Evolutionary conservation across 23 tunicate genomes (phyloP), one percentile per base, ranked within the genome.

Genomic region (Halocynthia roretzi): DNA sequence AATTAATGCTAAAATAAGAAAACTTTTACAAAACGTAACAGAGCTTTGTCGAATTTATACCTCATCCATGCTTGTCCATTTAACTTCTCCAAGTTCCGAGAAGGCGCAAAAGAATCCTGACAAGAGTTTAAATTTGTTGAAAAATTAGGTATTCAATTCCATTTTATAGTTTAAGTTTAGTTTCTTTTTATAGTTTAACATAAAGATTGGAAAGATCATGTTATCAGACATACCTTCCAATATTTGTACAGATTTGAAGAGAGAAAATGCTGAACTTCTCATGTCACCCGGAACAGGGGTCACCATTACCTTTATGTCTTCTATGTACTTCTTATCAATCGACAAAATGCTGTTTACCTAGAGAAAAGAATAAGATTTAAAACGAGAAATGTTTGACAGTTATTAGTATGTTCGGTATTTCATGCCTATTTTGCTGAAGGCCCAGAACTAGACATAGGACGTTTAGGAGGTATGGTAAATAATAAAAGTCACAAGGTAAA

Each of bases 141-240:
- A 31, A 31, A 31, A 31, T 0, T 31, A 31, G 44, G 44, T 58
- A 58, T 58, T 58, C 2, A 2, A 58, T 31, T 31, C 44, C 15
- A 58, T 58, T 58, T 14, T n/a, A 58, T 14, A 1, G 17, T 58
- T 14, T 58, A 2, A 75, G 79, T 15, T 6, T 54, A 56, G 8
- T n/a, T 12, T n/a, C 11, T 4, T 15, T 10, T 54, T 14, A 54
- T 7, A 53, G 15, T 12, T 9, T 14, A 54, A 12, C 12, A 71
- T 19, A 11, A 71, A 10, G 58, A 71, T 56, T n/a, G 52, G 12
- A 71, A 9, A 71, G 52, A n/a, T n/a, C n/a, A n/a, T n/a, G n/a
- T n/a, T n/a, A n/a, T n/a, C n/a, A n/a, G n/a, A 50, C 79, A 14
- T 17, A 83, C 86, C 86, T 64, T 75, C 75, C 52, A 83, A 83